Evolutionary conservation across 2,797 vertebrate genomes (phyloP).

Genomic region (Diceros bicornis): DNA sequence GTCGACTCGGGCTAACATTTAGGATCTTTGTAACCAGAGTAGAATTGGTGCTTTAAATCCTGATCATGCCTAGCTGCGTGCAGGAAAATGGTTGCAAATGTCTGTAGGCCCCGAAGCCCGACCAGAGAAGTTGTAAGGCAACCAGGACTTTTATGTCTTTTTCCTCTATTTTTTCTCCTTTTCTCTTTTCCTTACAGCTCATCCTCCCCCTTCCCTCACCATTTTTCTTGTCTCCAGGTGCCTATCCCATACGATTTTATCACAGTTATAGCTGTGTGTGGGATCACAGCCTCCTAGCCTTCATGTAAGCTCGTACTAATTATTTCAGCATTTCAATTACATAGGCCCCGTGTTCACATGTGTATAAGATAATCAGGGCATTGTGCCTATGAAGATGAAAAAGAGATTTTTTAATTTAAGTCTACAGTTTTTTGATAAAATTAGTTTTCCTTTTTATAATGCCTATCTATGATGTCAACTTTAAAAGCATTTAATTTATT

Average conservation of each 20-base stretch:
- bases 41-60: neutral
- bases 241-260: neutral
- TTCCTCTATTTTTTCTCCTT: neutral
- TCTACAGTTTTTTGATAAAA: neutral
- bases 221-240: neutral
- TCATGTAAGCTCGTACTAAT: neutral
- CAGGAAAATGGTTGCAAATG: neutral
- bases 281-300: neutral
- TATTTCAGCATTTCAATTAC: neutral
- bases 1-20: neutral
- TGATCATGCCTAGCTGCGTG: neutral
- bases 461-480: neutral
- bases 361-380: neutral
- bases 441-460: conserved; percentile 44
- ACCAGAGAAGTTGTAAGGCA: neutral
- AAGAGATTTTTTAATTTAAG: neutral
- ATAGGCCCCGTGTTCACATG: neutral
- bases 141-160: neutral
- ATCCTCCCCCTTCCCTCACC: neutral
- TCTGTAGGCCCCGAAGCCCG: neutral
- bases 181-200: neutral
- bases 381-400: neutral
- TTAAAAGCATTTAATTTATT: conserved; percentile 17
- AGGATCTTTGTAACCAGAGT: neutral
- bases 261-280: neutral